Evolutionary conservation across 2,888 invertebrate genomes (phyloP), one percentile per base, ranked within the genome.

Genomic region (Oscheius sp.): DNA sequence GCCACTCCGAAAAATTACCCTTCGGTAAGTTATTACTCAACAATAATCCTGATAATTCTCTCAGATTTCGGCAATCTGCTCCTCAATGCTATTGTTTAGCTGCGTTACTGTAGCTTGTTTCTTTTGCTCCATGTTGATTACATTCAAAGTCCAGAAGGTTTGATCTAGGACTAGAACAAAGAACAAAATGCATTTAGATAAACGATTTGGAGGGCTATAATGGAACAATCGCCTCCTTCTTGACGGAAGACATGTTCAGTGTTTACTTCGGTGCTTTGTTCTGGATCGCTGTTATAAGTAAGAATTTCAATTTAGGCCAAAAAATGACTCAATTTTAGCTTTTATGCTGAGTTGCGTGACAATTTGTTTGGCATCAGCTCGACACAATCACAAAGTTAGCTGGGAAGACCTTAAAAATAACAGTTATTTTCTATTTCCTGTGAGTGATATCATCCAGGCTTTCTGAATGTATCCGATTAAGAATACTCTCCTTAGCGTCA

Each of bases 361-460:
- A n/a, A n/a, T n/a, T n/a, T n/a, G n/a, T n/a, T n/a, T n/a, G n/a
- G n/a, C n/a, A n/a, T n/a, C n/a, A n/a, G 17, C 17, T 3, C 39
- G 31, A 2, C 45, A 25, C 6, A 42, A 39, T 1, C 4, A 37
- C 27, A 42, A 61, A 23, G 42, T 17, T 15, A 29, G 15, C 29
- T 61, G 42, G 25, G 61, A 61, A n/a, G n/a, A 23, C n/a, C 61
- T 42, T 12, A 12, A 31, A 27, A 42, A 27, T 6, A 29, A 29
- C 31, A 61, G 45, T 8, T 61, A 61, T 23, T 29, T 61, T 42
- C 29, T 61, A 4, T 27, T 61, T n/a, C 61, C 61, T 25, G 61
- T 61, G 45, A 12, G 15, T 25, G 23, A 12, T 29, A 23, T 29
- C 3, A 52, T 2, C n/a, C 25, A 27, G 25, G n/a, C 5, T 23